phyloP scores from a whole-genome alignment of 2,113 vertebrate genomes.

The Acinonyx jubatus region DNA sequence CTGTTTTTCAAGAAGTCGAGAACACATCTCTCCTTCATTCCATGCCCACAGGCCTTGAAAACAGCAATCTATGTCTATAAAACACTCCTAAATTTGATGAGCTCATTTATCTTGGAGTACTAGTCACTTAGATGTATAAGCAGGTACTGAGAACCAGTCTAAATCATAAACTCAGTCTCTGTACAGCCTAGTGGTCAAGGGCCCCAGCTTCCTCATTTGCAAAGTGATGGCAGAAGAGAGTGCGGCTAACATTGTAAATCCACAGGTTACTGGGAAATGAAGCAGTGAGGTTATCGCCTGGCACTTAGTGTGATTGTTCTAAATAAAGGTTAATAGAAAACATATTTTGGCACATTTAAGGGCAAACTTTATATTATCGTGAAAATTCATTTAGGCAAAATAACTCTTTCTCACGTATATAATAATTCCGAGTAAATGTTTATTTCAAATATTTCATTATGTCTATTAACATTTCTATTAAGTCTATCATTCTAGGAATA shows the following conservation, averaged over 20 bases:
- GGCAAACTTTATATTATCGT: neutral
- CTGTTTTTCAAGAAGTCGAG: neutral
- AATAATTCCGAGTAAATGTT: neutral
- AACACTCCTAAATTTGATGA: neutral
- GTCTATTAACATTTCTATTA: neutral
- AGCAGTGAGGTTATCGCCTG: neutral
- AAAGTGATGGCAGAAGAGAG: neutral
- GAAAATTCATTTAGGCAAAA: neutral
- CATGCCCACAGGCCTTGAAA: neutral
- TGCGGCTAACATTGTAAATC: neutral
- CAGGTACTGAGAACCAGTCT: neutral
- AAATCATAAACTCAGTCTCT: neutral
- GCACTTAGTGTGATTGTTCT: neutral
- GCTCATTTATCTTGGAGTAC: neutral
- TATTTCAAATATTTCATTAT: neutral
- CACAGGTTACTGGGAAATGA: neutral
- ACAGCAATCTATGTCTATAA: neutral
- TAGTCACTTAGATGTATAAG: rapidly evolving
- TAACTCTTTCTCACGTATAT: neutral
- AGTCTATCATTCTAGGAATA: neutral
- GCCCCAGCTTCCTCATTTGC: neutral
- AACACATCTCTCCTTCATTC: neutral
- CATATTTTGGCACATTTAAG: neutral
- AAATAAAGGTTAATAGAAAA: neutral
- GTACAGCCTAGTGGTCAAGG: no score